These are phyloP conservation scores for Prietella phreatophila DNA, from an alignment of 2,113 vertebrate genomes.

Conservation along the genomic window DNA sequence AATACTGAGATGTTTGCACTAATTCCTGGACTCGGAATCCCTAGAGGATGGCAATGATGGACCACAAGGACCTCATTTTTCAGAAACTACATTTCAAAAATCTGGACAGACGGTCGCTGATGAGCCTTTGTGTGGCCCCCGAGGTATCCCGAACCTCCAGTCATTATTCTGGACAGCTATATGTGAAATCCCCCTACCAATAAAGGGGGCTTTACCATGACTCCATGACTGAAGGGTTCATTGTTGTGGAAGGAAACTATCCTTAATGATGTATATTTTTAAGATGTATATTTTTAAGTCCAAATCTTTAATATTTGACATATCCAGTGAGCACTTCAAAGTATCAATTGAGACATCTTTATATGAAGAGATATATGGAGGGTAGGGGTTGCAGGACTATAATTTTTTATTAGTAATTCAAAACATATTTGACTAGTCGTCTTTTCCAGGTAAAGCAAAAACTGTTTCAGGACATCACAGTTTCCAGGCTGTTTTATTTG, in stretches of 20 bases:
- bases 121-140: neutral
- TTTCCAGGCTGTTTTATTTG: neutral
- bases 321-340: neutral
- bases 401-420: neutral
- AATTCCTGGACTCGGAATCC: conserved; percentile 15
- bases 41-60: neutral
- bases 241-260: neutral
- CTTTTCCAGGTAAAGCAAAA: neutral
- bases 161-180: conserved; percentile 25
- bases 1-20: conserved; percentile 44
- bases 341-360: neutral
- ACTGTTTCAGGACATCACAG: neutral
- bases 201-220: neutral
- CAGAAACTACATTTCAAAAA: neutral
- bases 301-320: neutral
- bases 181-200: neutral
- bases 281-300: neutral
- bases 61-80: neutral
- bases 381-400: neutral
- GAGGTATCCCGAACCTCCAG: neutral
- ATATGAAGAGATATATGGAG: neutral
- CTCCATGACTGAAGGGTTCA: neutral
- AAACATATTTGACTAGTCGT: neutral
- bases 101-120: neutral
- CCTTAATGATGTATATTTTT: neutral